phyloP scores from a whole-genome alignment of 2,797 vertebrate genomes.

The Etheostoma perlongum region DNA sequence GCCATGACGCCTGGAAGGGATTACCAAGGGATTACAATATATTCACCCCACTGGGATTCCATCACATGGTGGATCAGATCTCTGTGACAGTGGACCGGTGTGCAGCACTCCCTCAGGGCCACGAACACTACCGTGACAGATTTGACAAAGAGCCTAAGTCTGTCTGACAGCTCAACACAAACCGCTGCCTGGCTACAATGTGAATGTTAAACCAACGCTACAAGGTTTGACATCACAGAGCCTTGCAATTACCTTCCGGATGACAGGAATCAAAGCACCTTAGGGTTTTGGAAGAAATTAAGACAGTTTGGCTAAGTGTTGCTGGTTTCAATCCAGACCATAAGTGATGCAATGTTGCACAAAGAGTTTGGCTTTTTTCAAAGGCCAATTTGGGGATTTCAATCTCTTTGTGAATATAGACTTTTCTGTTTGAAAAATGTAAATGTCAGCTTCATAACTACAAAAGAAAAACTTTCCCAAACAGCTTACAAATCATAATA shows the following conservation, averaged over 20 bases:
- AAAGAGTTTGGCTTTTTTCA: constrained; percentile 30
- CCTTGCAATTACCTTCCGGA: constrained; percentile 32
- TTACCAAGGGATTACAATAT: constrained; percentile 82
- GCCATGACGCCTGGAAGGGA: constrained; percentile 78
- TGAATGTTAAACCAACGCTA: constrained; percentile 42
- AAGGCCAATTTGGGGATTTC: constrained; percentile 30
- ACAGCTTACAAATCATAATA: neutral
- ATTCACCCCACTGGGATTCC: constrained; percentile 79
- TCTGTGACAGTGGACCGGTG: constrained; percentile 73
- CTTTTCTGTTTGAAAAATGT: constrained; percentile 25
- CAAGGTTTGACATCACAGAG: constrained; percentile 34
- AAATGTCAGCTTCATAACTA: constrained; percentile 27
- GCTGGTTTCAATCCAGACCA: constrained; percentile 39
- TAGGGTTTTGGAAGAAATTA: constrained; percentile 39
- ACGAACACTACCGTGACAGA: constrained; percentile 59
- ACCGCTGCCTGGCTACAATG: constrained; percentile 48
- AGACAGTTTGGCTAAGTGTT: constrained; percentile 43
- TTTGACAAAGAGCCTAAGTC: constrained; percentile 69
- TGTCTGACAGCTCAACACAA: constrained; percentile 68
- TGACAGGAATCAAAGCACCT: constrained; percentile 45
- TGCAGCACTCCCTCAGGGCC: constrained; percentile 52
- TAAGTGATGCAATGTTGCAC: constrained; percentile 42
- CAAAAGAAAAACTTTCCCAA: neutral
- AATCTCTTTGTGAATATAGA: constrained; percentile 32
- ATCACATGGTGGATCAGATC: constrained; percentile 79